phyloP scores from a whole-genome alignment of 1,140 invertebrate genomes.

The Anagrus nilaparvatae region DNA sequence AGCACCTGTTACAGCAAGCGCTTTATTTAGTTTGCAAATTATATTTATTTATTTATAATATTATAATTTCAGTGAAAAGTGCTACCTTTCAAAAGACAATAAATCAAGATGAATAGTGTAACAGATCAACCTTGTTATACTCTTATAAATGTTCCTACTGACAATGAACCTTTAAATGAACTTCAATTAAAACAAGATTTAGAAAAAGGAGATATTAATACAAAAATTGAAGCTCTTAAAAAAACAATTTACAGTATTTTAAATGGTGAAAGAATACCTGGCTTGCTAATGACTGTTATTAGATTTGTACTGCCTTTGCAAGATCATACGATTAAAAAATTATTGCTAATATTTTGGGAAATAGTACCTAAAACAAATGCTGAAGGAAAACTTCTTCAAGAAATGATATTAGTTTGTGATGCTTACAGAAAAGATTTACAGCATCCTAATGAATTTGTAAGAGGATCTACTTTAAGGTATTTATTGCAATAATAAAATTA shows the following conservation, averaged over 20 bases:
- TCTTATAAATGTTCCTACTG: conserved; percentile 84
- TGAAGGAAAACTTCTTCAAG: conserved; percentile 96
- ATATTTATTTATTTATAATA: too few species aligned
- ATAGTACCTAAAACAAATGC: conserved; percentile 94
- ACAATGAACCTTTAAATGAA: conserved; percentile 87
- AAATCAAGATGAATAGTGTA: conserved; percentile 28
- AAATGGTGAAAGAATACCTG: conserved; percentile 88
- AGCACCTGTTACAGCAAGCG: too few species aligned
- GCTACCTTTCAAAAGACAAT: too few species aligned
- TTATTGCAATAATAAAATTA: too few species aligned
- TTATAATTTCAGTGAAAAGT: too few species aligned
- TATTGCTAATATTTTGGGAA: conserved; percentile 98
- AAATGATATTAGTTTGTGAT: conserved; percentile 99
- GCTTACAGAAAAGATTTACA: conserved; percentile 98
- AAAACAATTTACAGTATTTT: conserved; percentile 93
- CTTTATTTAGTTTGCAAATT: too few species aligned
- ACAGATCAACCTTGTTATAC: conserved; percentile 93
- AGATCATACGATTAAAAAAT: conserved; percentile 95
- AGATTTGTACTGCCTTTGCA: conserved; percentile 90
- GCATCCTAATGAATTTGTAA: conserved; percentile 98
- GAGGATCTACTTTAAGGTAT: conserved; percentile 87
- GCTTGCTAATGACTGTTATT: conserved; percentile 97
- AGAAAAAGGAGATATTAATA: conserved; percentile 77
- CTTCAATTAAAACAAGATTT: conserved; percentile 86
- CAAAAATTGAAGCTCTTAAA: conserved; percentile 93